These are phyloP conservation scores for Thymallus thymallus DNA, from an alignment of 2,113 vertebrate species.

Conservation along the genomic window DNA sequence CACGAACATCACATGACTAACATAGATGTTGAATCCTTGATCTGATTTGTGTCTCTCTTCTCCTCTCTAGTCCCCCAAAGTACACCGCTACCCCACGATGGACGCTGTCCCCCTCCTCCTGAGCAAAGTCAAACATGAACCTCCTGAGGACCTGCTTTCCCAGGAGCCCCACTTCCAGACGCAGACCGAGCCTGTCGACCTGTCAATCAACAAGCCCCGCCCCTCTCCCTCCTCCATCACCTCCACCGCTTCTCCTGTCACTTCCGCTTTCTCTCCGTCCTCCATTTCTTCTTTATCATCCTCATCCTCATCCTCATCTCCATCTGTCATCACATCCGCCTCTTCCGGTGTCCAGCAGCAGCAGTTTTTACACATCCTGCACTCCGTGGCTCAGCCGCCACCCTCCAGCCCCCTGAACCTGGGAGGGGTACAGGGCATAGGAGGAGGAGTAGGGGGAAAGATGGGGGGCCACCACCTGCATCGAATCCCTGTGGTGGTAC, in stretches of 20 bases:
- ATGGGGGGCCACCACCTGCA: constrained; percentile 93
- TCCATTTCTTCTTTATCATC: constrained; percentile 80
- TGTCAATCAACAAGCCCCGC: constrained; percentile 97
- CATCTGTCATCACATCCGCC: constrained; percentile 92
- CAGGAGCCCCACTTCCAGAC: constrained; percentile 96
- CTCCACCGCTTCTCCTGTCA: constrained; percentile 81
- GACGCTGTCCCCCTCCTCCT: constrained; percentile 91
- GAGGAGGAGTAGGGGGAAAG: constrained; percentile 71
- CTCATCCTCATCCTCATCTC: constrained; percentile 86
- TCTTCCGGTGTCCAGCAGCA: constrained; percentile 85
- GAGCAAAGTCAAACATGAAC: constrained; percentile 93
- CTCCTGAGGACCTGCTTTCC: constrained; percentile 87
- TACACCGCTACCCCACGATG: constrained; percentile 94
- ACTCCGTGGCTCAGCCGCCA: constrained; percentile 91
- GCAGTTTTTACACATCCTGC: constrained; percentile 99
- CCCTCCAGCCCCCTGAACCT: constrained; percentile 94
- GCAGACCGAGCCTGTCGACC: constrained; percentile 97
- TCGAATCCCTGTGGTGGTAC: constrained; percentile 97
- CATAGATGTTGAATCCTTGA: background rate
- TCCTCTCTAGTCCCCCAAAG: constrained; percentile 85
- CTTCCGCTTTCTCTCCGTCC: constrained; percentile 84
- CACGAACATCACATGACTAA: no score
- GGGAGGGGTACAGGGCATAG: constrained; percentile 65
- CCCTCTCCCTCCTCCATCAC: constrained; percentile 74
- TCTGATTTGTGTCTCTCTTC: constrained; percentile 23